Base-by-base conservation (phyloP, 2,797 vertebrate species). In the Coracias cyanogaster region DNA sequence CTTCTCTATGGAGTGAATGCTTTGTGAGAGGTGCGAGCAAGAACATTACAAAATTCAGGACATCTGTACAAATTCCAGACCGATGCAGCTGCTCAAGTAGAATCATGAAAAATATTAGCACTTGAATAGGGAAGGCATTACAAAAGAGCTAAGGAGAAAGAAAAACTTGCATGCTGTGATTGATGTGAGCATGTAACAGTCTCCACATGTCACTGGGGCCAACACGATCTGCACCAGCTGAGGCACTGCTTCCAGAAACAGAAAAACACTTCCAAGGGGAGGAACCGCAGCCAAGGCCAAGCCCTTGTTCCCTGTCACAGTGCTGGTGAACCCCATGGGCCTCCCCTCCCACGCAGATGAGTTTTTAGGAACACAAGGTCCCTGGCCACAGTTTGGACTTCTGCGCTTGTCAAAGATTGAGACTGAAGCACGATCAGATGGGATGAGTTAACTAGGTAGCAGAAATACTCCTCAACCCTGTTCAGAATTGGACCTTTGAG, bases 1-100 rank as follows among this genome's bases (percentile, higher is more conserved):
- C 73, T 96, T 98, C 28, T 98, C 98, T 0, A 1, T 96, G 97
- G 25, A 98, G 97, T 96, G 80, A 98, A 95, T 97, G 29, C n/a
- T 69, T 81, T 71, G 26, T 8, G 12, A 82, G 65, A 49, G 31
- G 46, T 72, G 25, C 1, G 13, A 79, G 15, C 13, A 25, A 86
- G 52, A 83, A 55, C 8, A 12, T 5, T 29, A 48, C 33, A 85
- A 74, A 89, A 60, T 41, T 46, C 52, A 43, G 29, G 52, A 55
- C 51, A 55, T 67, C n/a, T 73, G 55, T 52, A 71, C 29, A 15
- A 78, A 64, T 64, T 90, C 66, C 67, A 89, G 48, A 39, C 24
- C 1, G 1, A 66, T 31, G 55, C 43, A 84, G 41, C 55, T 90
- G 74, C 77, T 95, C 46, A 73, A 82, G 73, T 26, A 24, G 25